Base-by-base conservation (phyloP, 2,888 invertebrate species). In the Automeris io region DNA sequence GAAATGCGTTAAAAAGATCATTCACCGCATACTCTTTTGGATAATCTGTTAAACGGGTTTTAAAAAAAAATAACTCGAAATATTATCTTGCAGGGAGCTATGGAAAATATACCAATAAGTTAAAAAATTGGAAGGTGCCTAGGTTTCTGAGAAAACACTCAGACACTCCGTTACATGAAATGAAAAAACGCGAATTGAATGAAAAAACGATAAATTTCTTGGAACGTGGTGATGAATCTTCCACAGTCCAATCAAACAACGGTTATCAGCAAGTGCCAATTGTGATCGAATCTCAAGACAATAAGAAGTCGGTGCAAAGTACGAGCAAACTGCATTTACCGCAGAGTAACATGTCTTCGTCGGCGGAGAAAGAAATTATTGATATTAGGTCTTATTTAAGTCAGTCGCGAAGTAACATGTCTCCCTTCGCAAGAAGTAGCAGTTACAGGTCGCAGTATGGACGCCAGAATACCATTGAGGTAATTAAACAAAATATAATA, bases 381-480 rank as follows among this genome's bases (percentile, higher is more conserved):
- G 92, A 92, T 56, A 90, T 92, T 26, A 88, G 92, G 49, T 92
- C 92, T 7, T 92, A 92, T 56, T 88, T 92, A 46, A 92, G 92
- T 52, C 92, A 92, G 61, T 92, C 92, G 2, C 78, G 92, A 45
- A 91, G 92, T 63, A 92, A 92, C 57, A 91, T 92, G 65, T 89
- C 91, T 7, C 90, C 91, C 2, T 92, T 92, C 51, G 90, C 91
- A 2, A 83, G 92, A 53, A 90, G 91, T 38, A 91, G 92, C 58
- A 92, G 92, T 70, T 92, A 91, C 64, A 83, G 91, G 39, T 91
- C 92, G 5, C 91, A 92, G 55, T 91, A 91, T 51, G 90, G 91
- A 12, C 78, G 90, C 60, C 87, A 88, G 21, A 88, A 90, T 18
- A 88, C 80, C 41, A 72, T 82, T 36, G 88, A 88, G 66, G 87